Conservation (phyloP, 1,140 invertebrate genomes). For the Pseudomyrmex gracilis region DNA sequence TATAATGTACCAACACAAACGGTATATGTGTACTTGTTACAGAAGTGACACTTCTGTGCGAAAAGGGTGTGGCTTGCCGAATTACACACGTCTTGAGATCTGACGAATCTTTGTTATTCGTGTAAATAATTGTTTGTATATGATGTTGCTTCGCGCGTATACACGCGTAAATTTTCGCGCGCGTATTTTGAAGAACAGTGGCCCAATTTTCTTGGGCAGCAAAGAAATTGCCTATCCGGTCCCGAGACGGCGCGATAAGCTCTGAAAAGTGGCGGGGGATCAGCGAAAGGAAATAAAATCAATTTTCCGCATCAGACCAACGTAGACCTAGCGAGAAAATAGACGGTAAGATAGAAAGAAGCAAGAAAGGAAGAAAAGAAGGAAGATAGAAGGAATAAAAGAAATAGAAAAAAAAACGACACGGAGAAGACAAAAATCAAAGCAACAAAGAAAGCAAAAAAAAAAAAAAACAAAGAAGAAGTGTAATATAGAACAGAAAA, state of each 20-base stretch:
- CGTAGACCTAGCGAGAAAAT: constrained; percentile 17
- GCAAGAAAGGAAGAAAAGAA: neutral
- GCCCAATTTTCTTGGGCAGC: constrained; percentile 47
- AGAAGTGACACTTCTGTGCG: neutral
- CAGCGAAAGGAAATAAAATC: constrained; percentile 70
- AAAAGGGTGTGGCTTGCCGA: constrained; percentile 10
- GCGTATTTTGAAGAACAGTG: constrained; percentile 57
- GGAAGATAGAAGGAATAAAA: neutral
- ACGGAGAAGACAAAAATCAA: neutral
- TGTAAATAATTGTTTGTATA: too few species aligned
- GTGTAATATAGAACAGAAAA: neutral
- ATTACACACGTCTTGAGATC: neutral
- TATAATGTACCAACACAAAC: constrained; percentile 9
- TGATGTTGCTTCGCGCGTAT: too few species aligned
- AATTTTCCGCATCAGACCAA: constrained; percentile 46
- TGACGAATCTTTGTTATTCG: neutral
- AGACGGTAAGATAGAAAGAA: constrained; percentile 20
- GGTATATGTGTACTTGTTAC: neutral
- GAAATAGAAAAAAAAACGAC: neutral
- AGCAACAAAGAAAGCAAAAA: constrained; percentile 5
- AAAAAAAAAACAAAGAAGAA: constrained; percentile 25
- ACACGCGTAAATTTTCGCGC: too few species aligned
- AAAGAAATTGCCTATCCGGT: constrained; percentile 60
- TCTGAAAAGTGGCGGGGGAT: constrained; percentile 44
- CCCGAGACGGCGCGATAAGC: constrained; percentile 65